These are phyloP conservation scores for Carcharodon carcharias DNA, from an alignment of 2,797 vertebrate species.

Conservation along the genomic window DNA sequence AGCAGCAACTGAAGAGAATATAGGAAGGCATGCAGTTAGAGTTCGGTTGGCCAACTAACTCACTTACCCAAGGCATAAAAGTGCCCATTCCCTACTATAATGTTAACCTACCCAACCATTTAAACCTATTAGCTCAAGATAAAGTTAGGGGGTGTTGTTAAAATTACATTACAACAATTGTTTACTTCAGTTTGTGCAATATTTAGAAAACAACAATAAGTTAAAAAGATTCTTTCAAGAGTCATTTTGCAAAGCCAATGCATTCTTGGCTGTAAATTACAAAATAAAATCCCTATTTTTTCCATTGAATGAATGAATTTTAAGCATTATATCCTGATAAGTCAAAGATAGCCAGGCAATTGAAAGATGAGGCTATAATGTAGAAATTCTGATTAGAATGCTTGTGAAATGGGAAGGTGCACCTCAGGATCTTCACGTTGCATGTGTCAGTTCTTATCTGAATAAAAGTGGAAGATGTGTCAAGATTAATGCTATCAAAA, in stretches of 20 bases:
- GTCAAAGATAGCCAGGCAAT: neutral
- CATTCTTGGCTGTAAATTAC: neutral
- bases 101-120: neutral
- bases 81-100: no score
- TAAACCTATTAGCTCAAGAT: neutral
- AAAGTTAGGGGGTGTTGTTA: neutral
- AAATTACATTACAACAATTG: neutral
- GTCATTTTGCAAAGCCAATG: neutral
- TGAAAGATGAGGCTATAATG: neutral
- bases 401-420: neutral
- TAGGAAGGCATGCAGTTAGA: no score
- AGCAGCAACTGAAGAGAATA: no score
- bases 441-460: neutral
- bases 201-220: neutral
- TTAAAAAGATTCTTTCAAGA: neutral
- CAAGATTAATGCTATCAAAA: neutral
- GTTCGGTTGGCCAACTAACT: no score
- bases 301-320: neutral
- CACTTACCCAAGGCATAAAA: no score
- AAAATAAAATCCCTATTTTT: neutral
- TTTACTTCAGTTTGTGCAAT: neutral
- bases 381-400: neutral
- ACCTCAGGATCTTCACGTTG: neutral
- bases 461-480: neutral
- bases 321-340: neutral